phyloP scores from a whole-genome alignment of 2,113 vertebrate species.

The Platichthys stellatus region DNA sequence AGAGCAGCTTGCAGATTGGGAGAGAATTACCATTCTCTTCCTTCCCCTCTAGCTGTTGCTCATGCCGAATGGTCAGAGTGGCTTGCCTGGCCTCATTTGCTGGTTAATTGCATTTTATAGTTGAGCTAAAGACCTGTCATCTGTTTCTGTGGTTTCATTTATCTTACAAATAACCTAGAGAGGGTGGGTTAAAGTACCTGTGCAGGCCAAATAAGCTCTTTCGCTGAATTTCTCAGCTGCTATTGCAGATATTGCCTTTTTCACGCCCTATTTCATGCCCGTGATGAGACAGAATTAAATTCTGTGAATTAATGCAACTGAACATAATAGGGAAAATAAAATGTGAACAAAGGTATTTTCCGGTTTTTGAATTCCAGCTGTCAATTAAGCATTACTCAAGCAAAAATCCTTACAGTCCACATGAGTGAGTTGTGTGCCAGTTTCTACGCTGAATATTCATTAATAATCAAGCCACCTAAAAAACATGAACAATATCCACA shows the following conservation, averaged over 20 bases:
- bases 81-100: slow-evolving; percentile 86
- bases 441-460: slow-evolving; percentile 48
- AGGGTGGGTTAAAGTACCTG: slow-evolving; percentile 78
- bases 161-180: slow-evolving; percentile 85
- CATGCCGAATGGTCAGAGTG: slow-evolving; percentile 79
- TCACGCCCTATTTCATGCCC: slow-evolving; percentile 55
- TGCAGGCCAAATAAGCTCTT: slow-evolving; percentile 70
- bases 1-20: slow-evolving; percentile 74
- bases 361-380: slow-evolving; percentile 34
- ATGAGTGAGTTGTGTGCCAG: slow-evolving; percentile 21
- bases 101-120: slow-evolving; percentile 87
- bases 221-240: slow-evolving; percentile 44
- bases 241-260: slow-evolving; percentile 40
- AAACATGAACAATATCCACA: slow-evolving; percentile 43
- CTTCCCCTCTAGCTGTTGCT: slow-evolving; percentile 74
- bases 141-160: slow-evolving; percentile 84
- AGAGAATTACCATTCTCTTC: slow-evolving; percentile 73
- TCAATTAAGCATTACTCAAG: slow-evolving; percentile 19
- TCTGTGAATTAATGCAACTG: slow-evolving; percentile 50
- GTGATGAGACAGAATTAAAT: slow-evolving; percentile 55
- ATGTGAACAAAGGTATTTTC: slow-evolving; percentile 39
- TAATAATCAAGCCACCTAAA: slow-evolving; percentile 34
- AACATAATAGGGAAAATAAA: slow-evolving; percentile 46
- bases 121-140: slow-evolving; percentile 88
- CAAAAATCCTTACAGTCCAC: background rate